Evolutionary conservation across 2,888 invertebrate genomes (phyloP), one percentile per base, ranked within the genome.

Genomic region (Uropetala carovei): DNA sequence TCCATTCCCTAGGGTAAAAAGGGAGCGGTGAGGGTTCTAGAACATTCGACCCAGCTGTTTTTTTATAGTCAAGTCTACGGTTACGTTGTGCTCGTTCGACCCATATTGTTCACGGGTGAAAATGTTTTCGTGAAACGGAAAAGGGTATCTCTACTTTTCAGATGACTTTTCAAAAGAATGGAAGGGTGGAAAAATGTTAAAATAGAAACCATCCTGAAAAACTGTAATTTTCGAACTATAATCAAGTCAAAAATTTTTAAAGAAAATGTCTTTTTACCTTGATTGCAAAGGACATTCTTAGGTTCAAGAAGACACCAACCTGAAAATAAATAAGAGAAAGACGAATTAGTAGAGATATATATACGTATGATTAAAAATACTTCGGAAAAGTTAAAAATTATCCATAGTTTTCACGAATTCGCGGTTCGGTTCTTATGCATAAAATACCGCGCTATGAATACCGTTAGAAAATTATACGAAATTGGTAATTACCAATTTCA

Each of bases 1-100:
- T 75, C 68, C 68, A 22, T 68, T 22, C 75, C 22, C 75, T 10
- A 16, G n/a, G 75, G 27, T 75, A 75, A 11, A 27, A n/a, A 5
- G 18, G 7, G n/a, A n/a, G n/a, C n/a, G n/a, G 60, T 22, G 75
- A 75, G n/a, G 75, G 75, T 75, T 27, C 27, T 10, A 75, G 75
- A 27, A 75, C n/a, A 75, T 75, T 22, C 75, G n/a, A 5, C 75
- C 75, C 75, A 75, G n/a, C 75, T 75, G 75, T 75, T 75, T 75
- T 75, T 75, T 75, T 75, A 75, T 75, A 11, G 22, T 7, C 22
- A 10, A 27, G 11, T n/a, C 27, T 22, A 75, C n/a, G 22, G 22
- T n/a, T 75, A 75, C 27, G 22, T 75, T 27, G 75, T 75, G 22
- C 75, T 75, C 75, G n/a, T 75, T 75, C 27, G 75, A 0, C 0